Base-by-base conservation (phyloP, 1,140 invertebrate genomes). In the Leptinotarsa texana region DNA sequence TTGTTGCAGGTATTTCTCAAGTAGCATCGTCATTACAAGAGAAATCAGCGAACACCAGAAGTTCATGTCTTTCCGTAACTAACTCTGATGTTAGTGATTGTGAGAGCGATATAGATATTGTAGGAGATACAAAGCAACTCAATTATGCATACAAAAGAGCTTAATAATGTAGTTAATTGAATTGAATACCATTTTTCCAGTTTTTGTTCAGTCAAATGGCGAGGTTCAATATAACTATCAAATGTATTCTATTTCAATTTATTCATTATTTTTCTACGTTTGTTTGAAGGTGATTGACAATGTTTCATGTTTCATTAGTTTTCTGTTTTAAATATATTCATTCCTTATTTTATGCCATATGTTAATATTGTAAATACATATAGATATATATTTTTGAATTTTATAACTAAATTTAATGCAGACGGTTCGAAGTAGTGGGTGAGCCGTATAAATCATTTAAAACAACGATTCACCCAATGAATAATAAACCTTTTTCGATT, bases 51-150 rank as follows among this genome's bases (percentile, higher is more conserved):
- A 47, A 42, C 6, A 33, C 63, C 18, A 74, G 68, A 57, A 75
- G 76, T 69, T 71, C 75, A 15, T 73, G 72, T 8, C 51, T 74
- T n/a, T 79, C 76, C 3, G n/a, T 69, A 24, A 75, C 77, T 4
- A 83, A 82, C 74, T 81, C 81, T 6, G 83, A 85, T 61, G 61
- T 82, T 11, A 84, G 83, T 74, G 84, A 85, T 69, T 83, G 82
- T 68, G 84, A 85, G 15, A 85, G 84, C 73, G 84, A 85, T 75
- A 85, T 85, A 33, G 84, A 85, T 74, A 85, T 85, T 13, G 82
- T 85, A 0, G 84, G 84, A 49, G 84, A 85, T 72, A 62, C 83
- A 2, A 83, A 81, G 77, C 75, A 77, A 21, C 18, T 76, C 8
- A 48, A 63, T 6, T 79, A 79, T 73, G 69, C 76, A 21, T 82